These are phyloP conservation scores for Drosophila parabipectinata DNA, from an alignment of 1,140 invertebrate genomes.

Conservation along the genomic window DNA sequence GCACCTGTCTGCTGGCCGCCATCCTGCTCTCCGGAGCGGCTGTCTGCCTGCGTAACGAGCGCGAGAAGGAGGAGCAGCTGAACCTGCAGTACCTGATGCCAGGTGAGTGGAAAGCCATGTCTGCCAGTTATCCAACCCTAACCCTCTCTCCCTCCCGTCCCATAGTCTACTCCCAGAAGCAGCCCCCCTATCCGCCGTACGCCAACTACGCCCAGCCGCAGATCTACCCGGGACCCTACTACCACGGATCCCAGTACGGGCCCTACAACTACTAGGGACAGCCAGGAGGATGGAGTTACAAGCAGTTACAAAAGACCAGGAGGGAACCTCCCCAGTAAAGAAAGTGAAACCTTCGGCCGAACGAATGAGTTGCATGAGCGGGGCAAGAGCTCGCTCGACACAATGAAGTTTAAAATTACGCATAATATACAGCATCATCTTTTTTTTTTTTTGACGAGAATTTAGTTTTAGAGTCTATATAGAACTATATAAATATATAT, in stretches of 20 bases:
- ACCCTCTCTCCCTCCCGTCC: background rate
- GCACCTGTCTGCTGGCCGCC: slow-evolving; percentile 93
- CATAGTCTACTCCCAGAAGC: slow-evolving; percentile 96
- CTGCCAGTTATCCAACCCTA: background rate
- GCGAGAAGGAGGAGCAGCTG: slow-evolving; percentile 96
- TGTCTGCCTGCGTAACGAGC: slow-evolving; percentile 95
- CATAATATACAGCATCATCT: slow-evolving; percentile 39
- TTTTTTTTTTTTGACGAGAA: slow-evolving; percentile 72
- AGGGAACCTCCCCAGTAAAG: slow-evolving; percentile 25
- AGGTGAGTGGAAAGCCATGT: slow-evolving; percentile 87
- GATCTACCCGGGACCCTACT: slow-evolving; percentile 93
- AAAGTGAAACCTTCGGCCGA: background rate
- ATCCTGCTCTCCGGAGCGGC: slow-evolving; percentile 96
- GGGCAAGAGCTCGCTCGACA: slow-evolving; percentile 8
- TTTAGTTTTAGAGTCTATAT: slow-evolving; percentile 51
- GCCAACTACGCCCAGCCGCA: slow-evolving; percentile 93
- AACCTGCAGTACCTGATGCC: slow-evolving; percentile 99
- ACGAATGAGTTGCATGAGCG: background rate
- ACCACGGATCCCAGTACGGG: slow-evolving; percentile 96
- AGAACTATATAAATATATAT: slow-evolving; percentile 32
- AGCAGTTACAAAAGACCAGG: slow-evolving; percentile 49
- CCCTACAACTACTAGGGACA: slow-evolving; percentile 93
- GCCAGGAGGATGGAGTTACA: slow-evolving; percentile 16
- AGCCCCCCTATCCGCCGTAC: slow-evolving; percentile 92
- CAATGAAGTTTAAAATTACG: slow-evolving; percentile 26